Evolutionary conservation across 2,113 vertebrate species (phyloP).

Genomic region (Prunella fulvescens): DNA sequence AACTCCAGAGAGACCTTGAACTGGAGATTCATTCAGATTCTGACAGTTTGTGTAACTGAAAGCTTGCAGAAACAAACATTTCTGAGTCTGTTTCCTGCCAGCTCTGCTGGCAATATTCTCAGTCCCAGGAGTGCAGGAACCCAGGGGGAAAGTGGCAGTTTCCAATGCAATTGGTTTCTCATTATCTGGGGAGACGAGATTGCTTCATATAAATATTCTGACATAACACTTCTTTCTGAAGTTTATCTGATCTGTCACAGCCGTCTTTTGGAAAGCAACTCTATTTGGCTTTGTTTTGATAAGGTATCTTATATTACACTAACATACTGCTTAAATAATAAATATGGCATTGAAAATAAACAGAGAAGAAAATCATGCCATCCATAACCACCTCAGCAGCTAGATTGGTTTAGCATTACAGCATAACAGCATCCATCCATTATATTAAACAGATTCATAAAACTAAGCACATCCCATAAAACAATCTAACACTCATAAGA

Average conservation of each 20-base stretch:
- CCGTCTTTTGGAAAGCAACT: neutral
- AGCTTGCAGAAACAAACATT: neutral
- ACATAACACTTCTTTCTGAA: neutral
- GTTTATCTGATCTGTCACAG: neutral
- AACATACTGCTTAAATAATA: conserved; percentile 23
- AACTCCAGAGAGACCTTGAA: neutral
- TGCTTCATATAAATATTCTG: conserved; percentile 4
- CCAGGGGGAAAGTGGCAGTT: neutral
- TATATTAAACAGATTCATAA: conserved; percentile 4
- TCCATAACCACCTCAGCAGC: neutral
- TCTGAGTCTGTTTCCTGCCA: neutral
- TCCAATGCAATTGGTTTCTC: neutral
- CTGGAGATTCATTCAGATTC: neutral
- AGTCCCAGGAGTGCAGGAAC: neutral
- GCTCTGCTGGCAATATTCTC: neutral
- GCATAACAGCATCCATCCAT: neutral
- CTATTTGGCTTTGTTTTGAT: neutral
- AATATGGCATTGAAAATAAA: conserved; percentile 24
- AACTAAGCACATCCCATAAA: neutral
- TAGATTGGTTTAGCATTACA: neutral
- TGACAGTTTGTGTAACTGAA: neutral
- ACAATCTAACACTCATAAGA: neutral
- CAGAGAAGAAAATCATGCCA: neutral
- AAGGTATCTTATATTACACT: neutral
- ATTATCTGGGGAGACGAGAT: conserved; percentile 6